Percentiles rank a stretch among this genome's conserved stretches.
phyloP scores from a whole-genome alignment of 2,888 invertebrate genomes.

The Amphipyra berbera region DNA sequence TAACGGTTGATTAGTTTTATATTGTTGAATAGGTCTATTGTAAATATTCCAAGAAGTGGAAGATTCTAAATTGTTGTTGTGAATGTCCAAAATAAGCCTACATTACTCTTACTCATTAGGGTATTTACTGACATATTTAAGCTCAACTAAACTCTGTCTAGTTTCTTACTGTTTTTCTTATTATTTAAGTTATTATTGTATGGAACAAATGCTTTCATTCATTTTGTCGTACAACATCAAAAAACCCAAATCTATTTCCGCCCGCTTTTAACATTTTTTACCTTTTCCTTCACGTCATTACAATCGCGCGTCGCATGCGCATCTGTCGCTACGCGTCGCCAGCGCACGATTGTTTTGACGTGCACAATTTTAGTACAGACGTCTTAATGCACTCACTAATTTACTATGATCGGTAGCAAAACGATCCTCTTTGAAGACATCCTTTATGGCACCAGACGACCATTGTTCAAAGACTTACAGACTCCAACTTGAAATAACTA shows the following conservation, averaged over 20 bases:
- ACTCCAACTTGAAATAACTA: conserved; percentile 55
- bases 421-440: conserved; percentile 60
- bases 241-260: conserved; percentile 36
- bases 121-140: too few species aligned
- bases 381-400: conserved; percentile 68
- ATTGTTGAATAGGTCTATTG: too few species aligned
- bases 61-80: too few species aligned
- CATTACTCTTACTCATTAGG: too few species aligned
- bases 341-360: conserved; percentile 70
- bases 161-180: not conserved
- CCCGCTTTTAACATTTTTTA: conserved; percentile 48
- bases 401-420: conserved; percentile 62
- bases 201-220: not conserved
- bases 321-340: conserved; percentile 63
- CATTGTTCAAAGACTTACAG: conserved; percentile 54
- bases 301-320: conserved; percentile 49
- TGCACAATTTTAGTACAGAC: conserved; percentile 59
- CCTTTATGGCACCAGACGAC: conserved; percentile 43
- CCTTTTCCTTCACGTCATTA: conserved; percentile 54
- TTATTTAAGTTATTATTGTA: not conserved
- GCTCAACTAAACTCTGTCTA: not conserved
- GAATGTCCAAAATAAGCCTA: too few species aligned
- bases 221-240: not conserved
- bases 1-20: not conserved
- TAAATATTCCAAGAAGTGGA: too few species aligned